These are phyloP conservation scores for Macropodus opercularis DNA, from an alignment of 2,797 vertebrate genomes.

Conservation along the genomic window DNA sequence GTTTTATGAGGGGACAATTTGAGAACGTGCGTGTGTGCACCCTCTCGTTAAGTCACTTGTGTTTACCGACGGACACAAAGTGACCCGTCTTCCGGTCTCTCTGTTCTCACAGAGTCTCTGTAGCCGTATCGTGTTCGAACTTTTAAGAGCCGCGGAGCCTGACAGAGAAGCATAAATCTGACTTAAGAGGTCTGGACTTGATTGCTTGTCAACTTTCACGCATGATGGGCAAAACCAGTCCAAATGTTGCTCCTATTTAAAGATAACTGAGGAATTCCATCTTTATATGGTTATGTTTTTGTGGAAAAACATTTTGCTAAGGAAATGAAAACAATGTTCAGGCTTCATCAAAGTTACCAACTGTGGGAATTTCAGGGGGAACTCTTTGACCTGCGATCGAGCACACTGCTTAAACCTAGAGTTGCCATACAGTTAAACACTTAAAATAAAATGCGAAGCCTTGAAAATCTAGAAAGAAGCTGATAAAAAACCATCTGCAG, in stretches of 20 bases:
- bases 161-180: constrained; percentile 14
- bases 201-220: constrained; percentile 61
- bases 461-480: constrained; percentile 48
- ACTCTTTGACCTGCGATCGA: constrained; percentile 9
- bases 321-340: constrained; percentile 35
- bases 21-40: too few species aligned
- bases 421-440: constrained; percentile 45
- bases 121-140: background rate
- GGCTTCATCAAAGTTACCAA: constrained; percentile 25
- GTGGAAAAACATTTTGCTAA: constrained; percentile 56
- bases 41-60: too few species aligned
- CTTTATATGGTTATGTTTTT: constrained; percentile 74
- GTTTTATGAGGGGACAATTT: background rate
- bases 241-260: constrained; percentile 61
- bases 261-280: constrained; percentile 65
- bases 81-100: constrained; percentile 3
- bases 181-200: constrained; percentile 49
- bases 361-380: constrained; percentile 45
- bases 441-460: constrained; percentile 56
- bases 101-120: constrained; percentile 9
- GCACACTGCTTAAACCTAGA: constrained; percentile 3
- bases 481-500: constrained; percentile 57
- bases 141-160: constrained; percentile 8
- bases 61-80: background rate
- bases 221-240: constrained; percentile 56